Evolutionary conservation across 2,113 vertebrate genomes (phyloP).

Genomic region (Atlantisia rogersi): DNA sequence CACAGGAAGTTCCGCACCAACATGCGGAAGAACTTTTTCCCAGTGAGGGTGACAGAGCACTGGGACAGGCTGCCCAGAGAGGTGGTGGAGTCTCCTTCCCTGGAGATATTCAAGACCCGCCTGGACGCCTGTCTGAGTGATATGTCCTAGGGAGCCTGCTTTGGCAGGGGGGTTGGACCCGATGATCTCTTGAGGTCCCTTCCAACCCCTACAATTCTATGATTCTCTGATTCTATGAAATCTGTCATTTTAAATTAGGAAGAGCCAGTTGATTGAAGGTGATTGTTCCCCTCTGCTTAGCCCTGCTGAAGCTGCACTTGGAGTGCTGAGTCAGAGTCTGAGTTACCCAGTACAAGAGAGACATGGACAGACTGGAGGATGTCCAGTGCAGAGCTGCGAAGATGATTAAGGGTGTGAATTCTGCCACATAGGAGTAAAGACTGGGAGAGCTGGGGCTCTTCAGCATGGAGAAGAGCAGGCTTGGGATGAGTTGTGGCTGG

Average conservation of each 20-base stretch:
- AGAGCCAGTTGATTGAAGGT: not conserved
- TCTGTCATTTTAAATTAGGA: not conserved
- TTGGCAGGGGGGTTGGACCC: too few relatives aligned
- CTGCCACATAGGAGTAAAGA: rapidly evolving
- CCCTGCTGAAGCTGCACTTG: not conserved
- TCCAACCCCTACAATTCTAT: too few relatives aligned
- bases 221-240: too few relatives aligned
- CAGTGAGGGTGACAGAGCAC: too few relatives aligned
- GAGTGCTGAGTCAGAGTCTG: not conserved
- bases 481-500: not conserved
- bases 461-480: not conserved
- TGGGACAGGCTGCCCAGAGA: too few relatives aligned
- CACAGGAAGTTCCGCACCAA: too few relatives aligned
- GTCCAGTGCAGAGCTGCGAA: not conserved
- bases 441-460: not conserved
- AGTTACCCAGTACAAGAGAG: not conserved
- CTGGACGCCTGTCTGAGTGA: too few relatives aligned
- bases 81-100: too few relatives aligned
- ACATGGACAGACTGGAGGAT: not conserved
- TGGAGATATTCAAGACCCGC: too few relatives aligned
- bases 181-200: too few relatives aligned
- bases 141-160: too few relatives aligned
- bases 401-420: not conserved
- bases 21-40: too few relatives aligned
- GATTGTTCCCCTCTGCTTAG: not conserved